Percentiles rank a stretch among this genome's conserved stretches.
phyloP scores from a whole-genome alignment of 2,113 vertebrate species.

The Piprites chloris region DNA sequence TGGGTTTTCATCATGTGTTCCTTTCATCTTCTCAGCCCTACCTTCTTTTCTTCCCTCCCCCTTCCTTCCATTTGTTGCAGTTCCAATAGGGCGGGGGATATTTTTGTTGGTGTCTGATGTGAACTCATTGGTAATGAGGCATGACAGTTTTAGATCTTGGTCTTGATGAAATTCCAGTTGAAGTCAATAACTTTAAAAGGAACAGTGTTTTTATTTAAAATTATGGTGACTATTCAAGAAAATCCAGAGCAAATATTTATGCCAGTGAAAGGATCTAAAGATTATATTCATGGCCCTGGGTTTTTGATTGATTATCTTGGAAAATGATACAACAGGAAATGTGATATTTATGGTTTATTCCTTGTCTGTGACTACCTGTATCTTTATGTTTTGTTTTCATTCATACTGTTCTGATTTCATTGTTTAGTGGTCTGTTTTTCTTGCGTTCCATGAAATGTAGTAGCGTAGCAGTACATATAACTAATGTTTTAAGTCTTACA shows the following conservation, averaged over 20 bases:
- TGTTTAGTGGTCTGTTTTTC: background rate
- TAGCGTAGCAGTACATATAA: background rate
- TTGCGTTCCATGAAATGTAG: background rate
- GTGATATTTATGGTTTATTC: background rate
- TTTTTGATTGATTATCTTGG: background rate
- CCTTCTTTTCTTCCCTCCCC: background rate
- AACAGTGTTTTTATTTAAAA: background rate
- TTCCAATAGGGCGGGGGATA: background rate
- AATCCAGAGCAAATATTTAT: background rate
- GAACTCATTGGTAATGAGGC: background rate
- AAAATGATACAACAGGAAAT: background rate
- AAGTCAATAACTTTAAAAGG: constrained; percentile 9
- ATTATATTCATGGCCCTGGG: background rate
- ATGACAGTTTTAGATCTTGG: background rate
- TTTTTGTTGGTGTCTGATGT: background rate
- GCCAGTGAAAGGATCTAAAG: background rate
- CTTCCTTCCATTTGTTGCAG: background rate
- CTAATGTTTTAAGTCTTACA: background rate
- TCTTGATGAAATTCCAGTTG: background rate
- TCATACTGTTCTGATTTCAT: background rate
- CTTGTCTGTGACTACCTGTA: background rate
- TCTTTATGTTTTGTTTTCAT: background rate
- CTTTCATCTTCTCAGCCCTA: background rate
- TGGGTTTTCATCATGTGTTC: background rate
- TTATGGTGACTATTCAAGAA: background rate